These are phyloP conservation scores for Lasioglossum baleicum DNA, from an alignment of 1,140 invertebrate species.

Conservation along the genomic window DNA sequence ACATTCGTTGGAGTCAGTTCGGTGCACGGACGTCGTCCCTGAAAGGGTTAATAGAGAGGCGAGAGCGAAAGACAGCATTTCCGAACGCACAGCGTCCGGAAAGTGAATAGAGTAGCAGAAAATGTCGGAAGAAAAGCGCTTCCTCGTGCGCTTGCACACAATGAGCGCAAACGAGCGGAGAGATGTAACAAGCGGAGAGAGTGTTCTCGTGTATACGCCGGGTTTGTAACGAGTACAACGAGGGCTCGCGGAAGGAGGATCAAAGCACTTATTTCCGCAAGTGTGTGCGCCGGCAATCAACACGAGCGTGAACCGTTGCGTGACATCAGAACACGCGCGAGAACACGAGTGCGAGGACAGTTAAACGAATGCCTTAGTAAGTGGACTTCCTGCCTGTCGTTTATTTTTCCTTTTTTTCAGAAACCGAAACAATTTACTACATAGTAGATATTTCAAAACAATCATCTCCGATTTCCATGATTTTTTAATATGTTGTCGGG, in stretches of 20 bases:
- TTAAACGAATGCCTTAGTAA: no score
- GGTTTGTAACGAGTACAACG: constrained; percentile 22
- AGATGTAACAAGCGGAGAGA: constrained; percentile 30
- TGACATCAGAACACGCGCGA: not conserved
- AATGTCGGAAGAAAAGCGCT: not conserved
- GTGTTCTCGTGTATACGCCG: constrained; percentile 8
- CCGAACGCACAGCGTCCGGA: not conserved
- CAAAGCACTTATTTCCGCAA: constrained; percentile 10
- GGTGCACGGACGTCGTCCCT: no score
- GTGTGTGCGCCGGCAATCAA: constrained; percentile 22
- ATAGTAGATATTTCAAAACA: no score
- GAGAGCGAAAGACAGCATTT: not conserved
- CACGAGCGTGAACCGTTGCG: not conserved
- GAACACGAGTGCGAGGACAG: not conserved
- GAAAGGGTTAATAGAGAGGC: no score
- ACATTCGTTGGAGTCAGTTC: no score
- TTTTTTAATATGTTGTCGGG: no score
- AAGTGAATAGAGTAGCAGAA: constrained; percentile 9
- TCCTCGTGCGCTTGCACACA: constrained; percentile 3
- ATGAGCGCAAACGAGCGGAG: constrained; percentile 29
- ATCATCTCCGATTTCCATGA: no score
- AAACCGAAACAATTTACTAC: no score
- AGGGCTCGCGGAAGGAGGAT: constrained; percentile 1
- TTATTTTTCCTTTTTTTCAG: no score
- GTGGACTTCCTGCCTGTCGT: no score